These are phyloP conservation scores for Mungos mungo DNA, from an alignment of 2,113 vertebrate species.

Conservation along the genomic window DNA sequence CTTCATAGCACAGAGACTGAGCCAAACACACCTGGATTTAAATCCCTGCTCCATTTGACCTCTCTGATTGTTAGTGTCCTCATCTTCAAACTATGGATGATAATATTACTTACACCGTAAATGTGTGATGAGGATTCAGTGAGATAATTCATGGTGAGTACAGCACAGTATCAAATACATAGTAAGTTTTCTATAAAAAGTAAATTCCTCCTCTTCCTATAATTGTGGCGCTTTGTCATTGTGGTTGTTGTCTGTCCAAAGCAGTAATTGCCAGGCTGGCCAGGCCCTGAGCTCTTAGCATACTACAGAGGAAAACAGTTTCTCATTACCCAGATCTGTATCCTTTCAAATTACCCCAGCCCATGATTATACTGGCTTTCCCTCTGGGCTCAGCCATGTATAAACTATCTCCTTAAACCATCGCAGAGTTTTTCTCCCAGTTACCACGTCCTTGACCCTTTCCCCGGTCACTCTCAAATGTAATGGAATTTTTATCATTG, in stretches of 20 bases:
- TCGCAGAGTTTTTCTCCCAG: neutral
- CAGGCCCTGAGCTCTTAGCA: neutral
- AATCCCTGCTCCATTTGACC: neutral
- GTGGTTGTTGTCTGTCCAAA: neutral
- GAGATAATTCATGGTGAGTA: neutral
- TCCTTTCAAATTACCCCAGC: neutral
- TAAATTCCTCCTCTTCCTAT: neutral
- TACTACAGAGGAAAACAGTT: neutral
- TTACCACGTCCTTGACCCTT: neutral
- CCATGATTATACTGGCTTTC: neutral
- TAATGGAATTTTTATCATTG: neutral
- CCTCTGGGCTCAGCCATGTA: neutral
- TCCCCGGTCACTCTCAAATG: neutral
- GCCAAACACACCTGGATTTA: neutral
- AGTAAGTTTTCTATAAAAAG: neutral
- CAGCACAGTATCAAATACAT: neutral
- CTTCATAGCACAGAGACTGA: neutral
- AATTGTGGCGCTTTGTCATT: neutral
- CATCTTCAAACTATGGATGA: neutral
- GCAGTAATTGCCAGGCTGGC: neutral
- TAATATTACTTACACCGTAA: neutral
- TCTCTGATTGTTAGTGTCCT: neutral
- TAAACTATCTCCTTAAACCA: neutral
- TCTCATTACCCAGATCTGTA: conserved; percentile 10
- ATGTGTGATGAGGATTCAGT: neutral